These are phyloP conservation scores for Dorcus parallelipipedus DNA, from an alignment of 2,888 invertebrate species.

Conservation along the genomic window DNA sequence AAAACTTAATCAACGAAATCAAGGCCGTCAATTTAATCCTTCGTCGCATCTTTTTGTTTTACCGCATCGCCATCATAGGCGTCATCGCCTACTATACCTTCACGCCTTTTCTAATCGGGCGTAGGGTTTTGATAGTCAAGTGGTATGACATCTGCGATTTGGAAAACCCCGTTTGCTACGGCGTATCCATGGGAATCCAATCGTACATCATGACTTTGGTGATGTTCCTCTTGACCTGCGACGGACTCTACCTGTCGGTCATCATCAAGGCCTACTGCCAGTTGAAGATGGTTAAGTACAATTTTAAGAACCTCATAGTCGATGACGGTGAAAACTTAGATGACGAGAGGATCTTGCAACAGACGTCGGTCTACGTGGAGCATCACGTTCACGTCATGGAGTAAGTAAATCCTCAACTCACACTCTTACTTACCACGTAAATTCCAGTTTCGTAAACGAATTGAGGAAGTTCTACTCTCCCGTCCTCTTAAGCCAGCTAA, in stretches of 20 bases:
- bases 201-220: neutral
- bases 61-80: neutral
- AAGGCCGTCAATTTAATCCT: too few species aligned
- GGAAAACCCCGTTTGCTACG: neutral
- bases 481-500: constrained; percentile 1
- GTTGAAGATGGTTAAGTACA: neutral
- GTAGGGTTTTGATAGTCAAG: neutral
- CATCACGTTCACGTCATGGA: neutral
- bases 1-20: too few species aligned
- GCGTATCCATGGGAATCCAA: neutral
- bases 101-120: neutral
- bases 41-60: too few species aligned
- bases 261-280: neutral
- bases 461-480: neutral
- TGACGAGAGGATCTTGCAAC: neutral
- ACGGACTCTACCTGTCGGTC: neutral
- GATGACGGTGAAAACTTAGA: neutral
- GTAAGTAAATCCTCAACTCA: neutral
- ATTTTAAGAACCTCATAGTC: neutral
- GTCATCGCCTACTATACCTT: neutral
- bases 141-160: constrained; percentile 3
- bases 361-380: neutral
- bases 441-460: neutral
- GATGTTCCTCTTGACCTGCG: constrained; percentile 2
- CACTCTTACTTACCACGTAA: too few species aligned